These are phyloP conservation scores for Rhinichthys osculus DNA, from an alignment of 2,797 vertebrate genomes.

Conservation along the genomic window DNA sequence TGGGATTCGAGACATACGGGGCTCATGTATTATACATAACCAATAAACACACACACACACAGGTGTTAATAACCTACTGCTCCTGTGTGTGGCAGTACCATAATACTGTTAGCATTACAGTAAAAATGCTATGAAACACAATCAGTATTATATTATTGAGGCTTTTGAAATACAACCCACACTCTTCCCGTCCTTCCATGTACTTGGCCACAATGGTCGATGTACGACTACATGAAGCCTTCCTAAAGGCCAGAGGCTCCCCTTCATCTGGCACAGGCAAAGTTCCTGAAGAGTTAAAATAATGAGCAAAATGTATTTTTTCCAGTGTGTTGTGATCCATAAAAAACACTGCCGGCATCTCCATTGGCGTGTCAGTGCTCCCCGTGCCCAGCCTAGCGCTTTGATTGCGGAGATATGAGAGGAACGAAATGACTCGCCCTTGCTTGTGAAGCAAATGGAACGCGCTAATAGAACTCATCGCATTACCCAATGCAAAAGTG, in stretches of 20 bases:
- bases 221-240: neutral
- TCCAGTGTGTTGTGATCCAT: slow-evolving; percentile 90
- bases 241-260: slow-evolving; percentile 16
- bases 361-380: slow-evolving; percentile 73
- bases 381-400: slow-evolving; percentile 86
- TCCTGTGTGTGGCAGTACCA: slow-evolving; percentile 59
- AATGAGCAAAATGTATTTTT: slow-evolving; percentile 83
- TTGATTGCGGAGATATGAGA: slow-evolving; percentile 96
- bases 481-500: slow-evolving; percentile 99
- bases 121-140: slow-evolving; percentile 4
- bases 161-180: slow-evolving; percentile 3
- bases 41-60: slow-evolving; percentile 90
- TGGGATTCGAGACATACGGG: slow-evolving; percentile 83
- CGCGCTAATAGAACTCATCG: slow-evolving; percentile 99
- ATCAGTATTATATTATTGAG: neutral
- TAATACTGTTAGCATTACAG: slow-evolving; percentile 5
- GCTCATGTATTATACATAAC: slow-evolving; percentile 96
- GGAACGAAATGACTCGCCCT: slow-evolving; percentile 95
- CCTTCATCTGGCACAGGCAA: slow-evolving; percentile 44
- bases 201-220: neutral
- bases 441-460: slow-evolving; percentile 99
- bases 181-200: neutral
- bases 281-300: slow-evolving; percentile 83
- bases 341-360: slow-evolving; percentile 82
- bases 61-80: slow-evolving; percentile 63